Evolutionary conservation across 2,888 invertebrate species (phyloP).

Genomic region (Callosobruchus maculatus): DNA sequence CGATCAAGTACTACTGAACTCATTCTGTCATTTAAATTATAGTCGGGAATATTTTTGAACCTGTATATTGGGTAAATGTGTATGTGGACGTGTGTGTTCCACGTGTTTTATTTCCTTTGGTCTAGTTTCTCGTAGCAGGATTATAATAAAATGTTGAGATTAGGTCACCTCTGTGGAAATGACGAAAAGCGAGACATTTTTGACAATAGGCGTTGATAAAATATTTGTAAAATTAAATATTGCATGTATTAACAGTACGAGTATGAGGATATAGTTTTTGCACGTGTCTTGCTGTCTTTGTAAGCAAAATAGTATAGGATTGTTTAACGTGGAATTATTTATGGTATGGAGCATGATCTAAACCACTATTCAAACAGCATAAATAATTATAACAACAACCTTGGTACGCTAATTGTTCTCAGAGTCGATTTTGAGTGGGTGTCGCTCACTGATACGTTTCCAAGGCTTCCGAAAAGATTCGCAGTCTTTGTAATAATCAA

Average conservation of each 20-base stretch:
- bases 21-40: neutral
- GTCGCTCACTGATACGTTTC: neutral
- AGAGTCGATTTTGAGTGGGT: neutral
- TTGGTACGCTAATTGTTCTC: neutral
- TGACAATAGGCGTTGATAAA: no score
- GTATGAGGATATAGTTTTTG: neutral
- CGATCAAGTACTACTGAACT: neutral
- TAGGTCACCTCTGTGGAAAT: no score
- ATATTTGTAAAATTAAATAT: no score
- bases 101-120: no score
- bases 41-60: no score
- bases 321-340: neutral
- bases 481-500: neutral
- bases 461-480: neutral
- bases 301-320: neutral
- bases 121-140: no score
- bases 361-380: neutral
- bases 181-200: no score
- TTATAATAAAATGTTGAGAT: no score
- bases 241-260: no score
- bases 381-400: neutral
- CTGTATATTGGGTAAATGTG: no score
- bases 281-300: neutral
- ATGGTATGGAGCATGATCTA: neutral
- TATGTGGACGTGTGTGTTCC: no score